Conservation (phyloP, 2,888 invertebrate species). For the Nephrotoma appendiculata region DNA sequence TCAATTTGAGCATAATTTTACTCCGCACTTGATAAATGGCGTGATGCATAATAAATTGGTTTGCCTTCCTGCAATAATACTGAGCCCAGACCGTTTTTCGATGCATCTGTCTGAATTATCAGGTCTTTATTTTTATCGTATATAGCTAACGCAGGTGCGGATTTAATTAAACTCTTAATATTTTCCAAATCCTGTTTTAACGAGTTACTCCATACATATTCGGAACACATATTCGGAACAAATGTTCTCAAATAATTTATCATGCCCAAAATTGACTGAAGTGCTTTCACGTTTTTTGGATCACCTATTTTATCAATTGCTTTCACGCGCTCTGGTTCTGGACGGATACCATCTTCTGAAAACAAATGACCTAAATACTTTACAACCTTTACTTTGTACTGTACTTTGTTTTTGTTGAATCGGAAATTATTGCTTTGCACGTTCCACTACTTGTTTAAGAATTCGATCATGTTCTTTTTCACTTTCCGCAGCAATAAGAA, state of each 20-base stretch:
- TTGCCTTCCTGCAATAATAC: no score
- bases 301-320: constrained; percentile 10
- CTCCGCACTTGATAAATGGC: no score
- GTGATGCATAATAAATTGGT: no score
- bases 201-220: no score
- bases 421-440: constrained; percentile 11
- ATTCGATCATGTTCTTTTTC: constrained; percentile 16
- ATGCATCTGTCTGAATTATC: no score
- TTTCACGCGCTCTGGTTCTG: constrained; percentile 8
- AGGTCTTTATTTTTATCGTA: no score
- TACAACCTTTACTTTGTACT: constrained; percentile 9
- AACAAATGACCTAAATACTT: constrained; percentile 12
- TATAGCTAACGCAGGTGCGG: no score
- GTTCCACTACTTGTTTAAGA: constrained; percentile 15
- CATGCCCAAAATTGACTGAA: constrained; percentile 14
- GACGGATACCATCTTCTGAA: constrained; percentile 9
- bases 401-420: constrained; percentile 9
- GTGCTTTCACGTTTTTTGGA: constrained; percentile 12
- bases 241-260: constrained; percentile 16
- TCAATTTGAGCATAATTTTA: no score
- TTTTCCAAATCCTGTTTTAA: no score
- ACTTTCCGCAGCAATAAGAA: constrained; percentile 6
- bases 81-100: no score
- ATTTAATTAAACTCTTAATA: no score
- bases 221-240: no score